Percentiles rank a stretch among this genome's conserved stretches.
phyloP scores from a whole-genome alignment of 1,140 invertebrate species.

The Zaprionus inermis region DNA sequence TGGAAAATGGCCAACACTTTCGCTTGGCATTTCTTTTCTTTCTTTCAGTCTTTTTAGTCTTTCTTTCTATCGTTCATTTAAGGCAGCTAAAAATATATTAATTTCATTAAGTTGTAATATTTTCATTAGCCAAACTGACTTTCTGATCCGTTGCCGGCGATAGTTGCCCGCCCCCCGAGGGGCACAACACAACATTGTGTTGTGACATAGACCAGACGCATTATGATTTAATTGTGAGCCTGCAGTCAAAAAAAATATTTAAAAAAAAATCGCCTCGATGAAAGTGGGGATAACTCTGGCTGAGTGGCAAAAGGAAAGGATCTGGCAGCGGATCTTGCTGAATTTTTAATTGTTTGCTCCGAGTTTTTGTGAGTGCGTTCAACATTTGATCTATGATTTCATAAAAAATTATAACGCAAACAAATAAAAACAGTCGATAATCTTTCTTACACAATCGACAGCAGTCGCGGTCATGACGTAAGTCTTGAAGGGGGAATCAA shows the following conservation, averaged over 20 bases:
- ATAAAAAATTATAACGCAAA: neutral
- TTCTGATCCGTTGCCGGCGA: conserved; percentile 57
- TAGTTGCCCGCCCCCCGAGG: conserved; percentile 41
- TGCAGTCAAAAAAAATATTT: conserved; percentile 14
- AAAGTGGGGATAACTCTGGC: conserved; percentile 48
- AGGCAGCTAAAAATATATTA: conserved; percentile 50
- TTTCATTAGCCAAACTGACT: conserved; percentile 76
- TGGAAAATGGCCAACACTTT: conserved; percentile 70
- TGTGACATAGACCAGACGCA: conserved; percentile 25
- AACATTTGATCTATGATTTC: conserved; percentile 43
- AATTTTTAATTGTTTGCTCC: conserved; percentile 21
- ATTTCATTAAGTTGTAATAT: conserved; percentile 78
- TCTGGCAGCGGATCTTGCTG: neutral
- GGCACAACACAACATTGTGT: conserved; percentile 31
- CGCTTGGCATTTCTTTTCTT: conserved; percentile 62
- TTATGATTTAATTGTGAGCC: conserved; percentile 70
- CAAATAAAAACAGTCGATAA: neutral
- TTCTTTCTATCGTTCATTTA: conserved; percentile 15
- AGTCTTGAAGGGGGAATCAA: conserved; percentile 24
- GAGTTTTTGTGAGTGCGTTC: conserved; percentile 62
- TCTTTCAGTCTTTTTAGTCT: neutral
- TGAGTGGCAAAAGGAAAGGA: conserved; percentile 63
- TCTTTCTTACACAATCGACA: conserved; percentile 64
- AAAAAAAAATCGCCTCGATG: conserved; percentile 32
- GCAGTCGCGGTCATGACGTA: conserved; percentile 50